Evolutionary conservation across 1,140 invertebrate species (phyloP).

Genomic region (Ceratina australensis): DNA sequence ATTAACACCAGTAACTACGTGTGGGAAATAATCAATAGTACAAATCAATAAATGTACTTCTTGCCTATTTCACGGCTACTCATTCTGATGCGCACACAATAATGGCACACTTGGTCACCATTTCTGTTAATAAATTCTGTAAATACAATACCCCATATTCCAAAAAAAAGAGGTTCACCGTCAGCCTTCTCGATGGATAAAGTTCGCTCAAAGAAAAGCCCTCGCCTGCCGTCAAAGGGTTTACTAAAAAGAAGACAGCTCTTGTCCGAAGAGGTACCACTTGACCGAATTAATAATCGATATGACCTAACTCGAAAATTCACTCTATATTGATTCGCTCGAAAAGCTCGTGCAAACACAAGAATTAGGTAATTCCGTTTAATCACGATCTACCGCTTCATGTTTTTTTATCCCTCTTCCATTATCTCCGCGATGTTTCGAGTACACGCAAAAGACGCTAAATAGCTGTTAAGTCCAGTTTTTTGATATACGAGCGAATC

Average conservation of each 20-base stretch:
- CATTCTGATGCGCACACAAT: too few relatives aligned
- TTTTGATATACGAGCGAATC: too few relatives aligned
- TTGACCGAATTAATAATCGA: constrained; percentile 12
- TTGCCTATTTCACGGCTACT: too few relatives aligned
- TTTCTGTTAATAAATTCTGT: neutral
- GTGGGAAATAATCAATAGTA: too few relatives aligned
- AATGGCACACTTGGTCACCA: too few relatives aligned
- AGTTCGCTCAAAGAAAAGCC: neutral
- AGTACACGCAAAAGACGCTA: too few relatives aligned
- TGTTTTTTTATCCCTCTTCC: neutral
- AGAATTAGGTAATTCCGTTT: too few relatives aligned
- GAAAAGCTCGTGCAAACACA: too few relatives aligned
- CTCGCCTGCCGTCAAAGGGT: neutral
- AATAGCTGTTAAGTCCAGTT: too few relatives aligned
- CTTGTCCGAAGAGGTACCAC: neutral
- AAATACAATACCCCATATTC: neutral
- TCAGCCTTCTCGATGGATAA: neutral
- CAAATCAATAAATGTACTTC: too few relatives aligned
- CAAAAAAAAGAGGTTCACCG: neutral
- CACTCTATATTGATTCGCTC: neutral
- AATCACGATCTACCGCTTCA: neutral
- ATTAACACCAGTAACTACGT: too few relatives aligned
- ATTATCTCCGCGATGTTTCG: neutral
- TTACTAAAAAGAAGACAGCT: neutral
- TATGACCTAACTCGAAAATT: neutral